Evolutionary conservation across 2,888 invertebrate species (phyloP).

Genomic region (Monoplex corrugatus): DNA sequence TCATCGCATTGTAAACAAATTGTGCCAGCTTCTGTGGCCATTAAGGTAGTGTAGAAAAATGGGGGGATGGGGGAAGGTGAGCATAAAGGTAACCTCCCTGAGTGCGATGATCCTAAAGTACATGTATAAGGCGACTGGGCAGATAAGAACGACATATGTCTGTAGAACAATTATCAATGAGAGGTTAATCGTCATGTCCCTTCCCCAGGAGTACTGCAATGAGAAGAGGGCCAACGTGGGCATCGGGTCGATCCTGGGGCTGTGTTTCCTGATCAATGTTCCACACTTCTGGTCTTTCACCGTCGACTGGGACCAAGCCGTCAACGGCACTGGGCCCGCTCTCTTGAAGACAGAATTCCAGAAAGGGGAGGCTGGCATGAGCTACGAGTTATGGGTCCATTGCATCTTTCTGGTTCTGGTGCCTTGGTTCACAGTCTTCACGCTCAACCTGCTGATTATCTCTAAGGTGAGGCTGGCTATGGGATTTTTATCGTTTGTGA

Average conservation of each 20-base stretch:
- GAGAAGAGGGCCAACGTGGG: slow-evolving; percentile 62
- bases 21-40: too few relatives aligned
- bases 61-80: too few relatives aligned
- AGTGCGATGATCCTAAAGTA: too few relatives aligned
- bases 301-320: slow-evolving; percentile 34
- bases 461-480: slow-evolving; percentile 55
- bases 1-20: too few relatives aligned
- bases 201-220: slow-evolving; percentile 66
- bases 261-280: slow-evolving; percentile 69
- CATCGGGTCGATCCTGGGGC: slow-evolving; percentile 62
- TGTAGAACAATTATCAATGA: too few relatives aligned
- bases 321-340: slow-evolving; percentile 55
- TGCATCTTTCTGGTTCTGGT: slow-evolving; percentile 71
- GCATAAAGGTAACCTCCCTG: too few relatives aligned
- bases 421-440: slow-evolving; percentile 68
- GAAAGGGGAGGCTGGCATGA: slow-evolving; percentile 59
- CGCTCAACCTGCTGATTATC: slow-evolving; percentile 69
- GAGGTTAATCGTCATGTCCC: too few relatives aligned
- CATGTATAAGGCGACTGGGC: too few relatives aligned
- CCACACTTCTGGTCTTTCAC: slow-evolving; percentile 68
- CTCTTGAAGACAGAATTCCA: slow-evolving; percentile 63
- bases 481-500: background rate
- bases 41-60: too few relatives aligned
- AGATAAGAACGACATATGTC: too few relatives aligned
- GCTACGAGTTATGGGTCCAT: slow-evolving; percentile 74